Base-by-base conservation (phyloP, 2,797 vertebrate species). In the Cichlasoma orientale region DNA sequence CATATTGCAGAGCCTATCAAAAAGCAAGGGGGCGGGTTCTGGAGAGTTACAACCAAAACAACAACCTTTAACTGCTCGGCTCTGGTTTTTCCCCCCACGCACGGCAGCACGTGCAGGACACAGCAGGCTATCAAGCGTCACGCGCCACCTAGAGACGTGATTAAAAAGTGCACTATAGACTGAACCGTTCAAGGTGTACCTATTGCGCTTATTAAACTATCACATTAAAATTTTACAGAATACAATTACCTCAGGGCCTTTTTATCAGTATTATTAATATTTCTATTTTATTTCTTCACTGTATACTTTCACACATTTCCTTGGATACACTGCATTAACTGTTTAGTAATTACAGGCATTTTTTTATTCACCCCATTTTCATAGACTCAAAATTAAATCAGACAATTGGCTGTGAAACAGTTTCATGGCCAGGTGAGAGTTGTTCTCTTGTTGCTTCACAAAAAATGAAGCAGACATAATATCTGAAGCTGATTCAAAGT, bases 101-200 rank as follows among this genome's bases (percentile, higher is more conserved):
- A 83, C 55, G 0, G 27, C 69, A 12, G 68, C 92, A 94, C 89
- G 92, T 93, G 93, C 79, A 9, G 3, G 3, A 3, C 5, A 12
- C 50, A 36, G 11, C 4, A 3, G 50, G 23, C 54, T 1, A 4
- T 11, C 27, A 1, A 21, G 23, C 1, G 13, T 11, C 6, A 7
- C 33, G 69, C 77, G 88, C 87, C 86, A 56, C 14, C 92, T 78
- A 82, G 14, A 23, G 89, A 10, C 44, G 1, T 1, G 16, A 9
- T 6, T 1, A 27, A 18, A 66, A 14, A 86, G 1, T 84, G 61
- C 63, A 74, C 13, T 23, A 66, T 16, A 19, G 23, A 66, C 16
- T 44, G 23, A 25, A 47, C 23, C 61, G 47, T 47, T 66, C 41
- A 66, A 47, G 16, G 16, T 66, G 41, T 29, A 14, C 19, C 61